These are phyloP conservation scores for Stegastes partitus DNA, from an alignment of 2,113 vertebrate genomes.

Conservation along the genomic window DNA sequence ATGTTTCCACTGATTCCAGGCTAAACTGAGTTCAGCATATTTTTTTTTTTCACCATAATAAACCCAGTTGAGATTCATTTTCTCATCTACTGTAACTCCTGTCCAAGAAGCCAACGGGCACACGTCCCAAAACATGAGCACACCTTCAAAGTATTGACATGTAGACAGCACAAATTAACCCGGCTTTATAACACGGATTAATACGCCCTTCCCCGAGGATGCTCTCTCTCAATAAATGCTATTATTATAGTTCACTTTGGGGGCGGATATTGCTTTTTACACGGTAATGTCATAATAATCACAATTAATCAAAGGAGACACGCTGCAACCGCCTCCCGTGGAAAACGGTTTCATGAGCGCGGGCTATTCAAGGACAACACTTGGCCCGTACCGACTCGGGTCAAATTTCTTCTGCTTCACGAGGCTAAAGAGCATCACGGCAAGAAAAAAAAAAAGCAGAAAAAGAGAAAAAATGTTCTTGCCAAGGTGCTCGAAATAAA, in stretches of 20 bases:
- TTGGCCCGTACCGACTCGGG: constrained; percentile 29
- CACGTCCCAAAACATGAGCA: not conserved
- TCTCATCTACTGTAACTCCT: too few species aligned
- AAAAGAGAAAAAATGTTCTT: constrained; percentile 50
- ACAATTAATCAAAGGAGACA: constrained; percentile 53
- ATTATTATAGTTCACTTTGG: constrained; percentile 38
- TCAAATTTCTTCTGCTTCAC: constrained; percentile 41
- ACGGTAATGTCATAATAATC: constrained; percentile 45
- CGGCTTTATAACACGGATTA: constrained; percentile 17
- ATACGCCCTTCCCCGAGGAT: not conserved
- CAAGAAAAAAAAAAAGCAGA: constrained; percentile 49
- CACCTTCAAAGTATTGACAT: constrained; percentile 9
- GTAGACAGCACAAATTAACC: constrained; percentile 32
- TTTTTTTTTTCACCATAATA: too few species aligned
- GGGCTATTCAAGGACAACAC: constrained; percentile 54
- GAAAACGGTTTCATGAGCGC: constrained; percentile 45
- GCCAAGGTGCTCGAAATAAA: constrained; percentile 34
- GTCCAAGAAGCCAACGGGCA: not conserved
- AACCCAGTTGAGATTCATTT: too few species aligned
- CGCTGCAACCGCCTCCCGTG: constrained; percentile 27
- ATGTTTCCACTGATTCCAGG: not conserved
- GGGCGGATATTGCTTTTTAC: constrained; percentile 45
- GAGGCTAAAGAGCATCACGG: constrained; percentile 34
- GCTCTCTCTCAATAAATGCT: constrained; percentile 1
- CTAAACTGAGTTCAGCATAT: constrained; percentile 21